A percentile compares a stretch with the other conserved stretches of the same genome.
phyloP scores from a whole-genome alignment of 2,113 vertebrate species.

The Cephalopholis sonnerati region DNA sequence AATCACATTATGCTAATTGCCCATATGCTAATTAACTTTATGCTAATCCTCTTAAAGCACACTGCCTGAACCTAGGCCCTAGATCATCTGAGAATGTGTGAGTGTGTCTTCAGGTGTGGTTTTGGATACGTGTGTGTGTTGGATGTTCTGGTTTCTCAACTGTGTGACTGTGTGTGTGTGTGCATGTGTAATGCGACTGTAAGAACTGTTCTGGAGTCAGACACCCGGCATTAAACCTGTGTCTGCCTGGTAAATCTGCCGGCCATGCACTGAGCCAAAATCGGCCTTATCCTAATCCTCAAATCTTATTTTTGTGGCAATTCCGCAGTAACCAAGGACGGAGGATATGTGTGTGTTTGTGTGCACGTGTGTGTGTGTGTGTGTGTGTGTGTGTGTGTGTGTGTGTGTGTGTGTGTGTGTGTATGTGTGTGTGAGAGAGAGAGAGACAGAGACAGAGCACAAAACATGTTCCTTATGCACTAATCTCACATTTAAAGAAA shows the following conservation, averaged over 20 bases:
- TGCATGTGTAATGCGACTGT: background rate
- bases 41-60: conserved; percentile 36
- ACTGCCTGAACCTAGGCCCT: conserved; percentile 14
- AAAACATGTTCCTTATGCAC: background rate
- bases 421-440: background rate
- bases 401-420: background rate
- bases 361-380: background rate
- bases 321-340: background rate
- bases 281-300: conserved; percentile 35
- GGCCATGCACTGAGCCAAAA: conserved; percentile 4
- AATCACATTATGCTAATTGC: conserved; percentile 47
- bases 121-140: background rate
- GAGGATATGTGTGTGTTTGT: conserved; percentile 3
- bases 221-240: conserved; percentile 27
- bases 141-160: background rate
- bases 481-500: background rate
- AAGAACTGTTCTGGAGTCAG: conserved; percentile 4
- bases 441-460: background rate
- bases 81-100: conserved; percentile 12
- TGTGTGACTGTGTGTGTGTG: background rate
- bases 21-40: conserved; percentile 34
- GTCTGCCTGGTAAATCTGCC: background rate
- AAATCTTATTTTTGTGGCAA: conserved; percentile 5
- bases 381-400: conserved; percentile 6
- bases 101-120: background rate